Evolutionary conservation across 2,888 invertebrate genomes (phyloP).

Genomic region (Stenurella melanura): DNA sequence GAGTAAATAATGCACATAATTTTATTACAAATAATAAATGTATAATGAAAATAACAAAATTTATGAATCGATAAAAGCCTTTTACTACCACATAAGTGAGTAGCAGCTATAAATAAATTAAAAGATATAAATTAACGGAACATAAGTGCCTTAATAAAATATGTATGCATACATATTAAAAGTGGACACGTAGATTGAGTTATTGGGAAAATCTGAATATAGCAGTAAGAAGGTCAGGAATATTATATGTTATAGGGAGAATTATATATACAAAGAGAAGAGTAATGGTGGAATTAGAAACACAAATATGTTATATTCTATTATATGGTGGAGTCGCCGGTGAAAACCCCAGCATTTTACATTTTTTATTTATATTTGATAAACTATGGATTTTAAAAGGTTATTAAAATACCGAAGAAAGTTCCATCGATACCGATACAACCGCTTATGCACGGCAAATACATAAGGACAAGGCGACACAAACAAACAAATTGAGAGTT

Average conservation of each 20-base stretch:
- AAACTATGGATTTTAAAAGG: no score
- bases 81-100: neutral
- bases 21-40: neutral
- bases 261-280: no score
- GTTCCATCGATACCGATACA: no score
- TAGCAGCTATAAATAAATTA: neutral
- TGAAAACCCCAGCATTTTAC: no score
- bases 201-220: neutral
- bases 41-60: neutral
- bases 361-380: no score
- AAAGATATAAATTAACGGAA: neutral
- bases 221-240: neutral
- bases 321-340: no score
- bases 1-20: neutral
- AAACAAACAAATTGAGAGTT: no score
- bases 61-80: neutral
- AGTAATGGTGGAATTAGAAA: no score
- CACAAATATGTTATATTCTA: no score
- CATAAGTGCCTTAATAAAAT: neutral
- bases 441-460: no score
- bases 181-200: neutral
- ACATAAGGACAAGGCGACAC: no score
- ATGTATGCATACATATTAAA: neutral
- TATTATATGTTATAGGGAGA: neutral
- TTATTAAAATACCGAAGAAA: no score